phyloP scores from a whole-genome alignment of 2,797 vertebrate genomes.

The Danio jaintianensis region DNA sequence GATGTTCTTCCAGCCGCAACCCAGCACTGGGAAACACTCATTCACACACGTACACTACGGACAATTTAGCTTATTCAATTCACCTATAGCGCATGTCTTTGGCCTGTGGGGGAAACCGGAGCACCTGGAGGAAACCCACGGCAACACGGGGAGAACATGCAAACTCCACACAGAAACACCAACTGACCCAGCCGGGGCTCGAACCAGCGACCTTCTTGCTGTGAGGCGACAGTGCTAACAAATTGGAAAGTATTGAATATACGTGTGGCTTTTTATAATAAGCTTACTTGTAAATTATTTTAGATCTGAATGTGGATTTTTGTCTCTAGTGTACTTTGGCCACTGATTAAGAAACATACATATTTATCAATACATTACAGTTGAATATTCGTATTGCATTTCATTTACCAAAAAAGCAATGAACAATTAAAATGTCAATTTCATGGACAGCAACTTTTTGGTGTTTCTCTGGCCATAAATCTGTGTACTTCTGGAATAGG shows the following conservation, averaged over 20 bases:
- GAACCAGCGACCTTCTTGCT: no score
- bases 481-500: conserved; percentile 23
- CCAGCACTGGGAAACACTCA: no score
- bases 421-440: neutral
- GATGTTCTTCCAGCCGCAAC: no score
- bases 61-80: no score
- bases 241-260: neutral
- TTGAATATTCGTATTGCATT: conserved; percentile 24
- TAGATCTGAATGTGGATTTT: neutral
- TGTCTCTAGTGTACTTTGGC: neutral
- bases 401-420: conserved; percentile 38
- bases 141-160: no score
- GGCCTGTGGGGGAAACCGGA: no score
- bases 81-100: no score
- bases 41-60: no score
- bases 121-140: no score
- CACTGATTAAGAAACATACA: neutral
- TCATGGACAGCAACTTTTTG: conserved; percentile 18
- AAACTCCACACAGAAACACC: no score
- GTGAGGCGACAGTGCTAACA: no score
- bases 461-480: conserved; percentile 34
- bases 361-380: conserved; percentile 32
- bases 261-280: neutral
- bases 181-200: no score
- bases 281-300: conserved; percentile 12